Evolutionary conservation across 1,140 invertebrate genomes (phyloP).

Genomic region (Dufourea novaeangliae): DNA sequence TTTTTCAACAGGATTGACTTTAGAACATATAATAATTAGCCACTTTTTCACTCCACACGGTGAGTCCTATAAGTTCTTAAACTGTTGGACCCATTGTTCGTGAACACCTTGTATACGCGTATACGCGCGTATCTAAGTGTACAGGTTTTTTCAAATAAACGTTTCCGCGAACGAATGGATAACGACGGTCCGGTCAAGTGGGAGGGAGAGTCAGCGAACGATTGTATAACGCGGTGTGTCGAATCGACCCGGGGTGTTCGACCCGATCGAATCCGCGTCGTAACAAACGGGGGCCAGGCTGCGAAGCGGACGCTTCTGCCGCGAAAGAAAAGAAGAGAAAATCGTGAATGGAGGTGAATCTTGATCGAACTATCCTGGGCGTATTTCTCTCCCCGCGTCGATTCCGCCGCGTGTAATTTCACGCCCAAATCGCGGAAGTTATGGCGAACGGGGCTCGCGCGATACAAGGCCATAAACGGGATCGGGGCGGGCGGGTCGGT

Average conservation of each 20-base stretch:
- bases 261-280: slow-evolving; percentile 1
- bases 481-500: too few species aligned
- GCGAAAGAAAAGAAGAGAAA: neutral
- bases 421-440: slow-evolving; percentile 67
- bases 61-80: too few species aligned
- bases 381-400: slow-evolving; percentile 41
- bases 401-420: slow-evolving; percentile 65
- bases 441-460: slow-evolving; percentile 54
- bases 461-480: slow-evolving; percentile 62
- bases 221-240: slow-evolving; percentile 38
- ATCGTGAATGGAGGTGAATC: slow-evolving; percentile 8
- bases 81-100: too few species aligned
- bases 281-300: neutral
- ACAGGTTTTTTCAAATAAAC: neutral
- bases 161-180: neutral
- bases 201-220: slow-evolving; percentile 14
- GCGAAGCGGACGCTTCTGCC: too few species aligned
- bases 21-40: too few species aligned
- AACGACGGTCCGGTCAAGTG: neutral
- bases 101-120: too few species aligned
- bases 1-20: too few species aligned
- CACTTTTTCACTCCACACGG: too few species aligned
- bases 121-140: too few species aligned
- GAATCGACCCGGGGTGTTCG: slow-evolving; percentile 23
- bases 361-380: slow-evolving; percentile 58